Conservation (phyloP, 2,113 vertebrate species). For the Scomber colias region DNA sequence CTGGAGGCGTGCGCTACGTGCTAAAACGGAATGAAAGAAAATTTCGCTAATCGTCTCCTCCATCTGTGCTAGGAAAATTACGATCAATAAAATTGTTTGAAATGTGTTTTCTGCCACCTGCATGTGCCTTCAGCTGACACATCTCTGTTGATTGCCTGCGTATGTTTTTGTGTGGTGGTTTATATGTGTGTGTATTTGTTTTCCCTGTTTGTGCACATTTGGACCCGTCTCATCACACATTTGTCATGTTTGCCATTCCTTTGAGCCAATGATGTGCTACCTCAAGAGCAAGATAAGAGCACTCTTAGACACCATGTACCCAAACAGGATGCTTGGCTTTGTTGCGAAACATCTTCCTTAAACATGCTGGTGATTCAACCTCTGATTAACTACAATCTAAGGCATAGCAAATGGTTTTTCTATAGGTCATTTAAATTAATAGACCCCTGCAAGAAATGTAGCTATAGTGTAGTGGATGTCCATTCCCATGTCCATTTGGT, state of each 20-base stretch:
- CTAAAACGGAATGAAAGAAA: neutral
- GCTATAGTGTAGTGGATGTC: no score
- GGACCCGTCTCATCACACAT: neutral
- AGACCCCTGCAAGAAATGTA: no score
- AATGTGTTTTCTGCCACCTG: neutral
- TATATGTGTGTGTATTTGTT: neutral
- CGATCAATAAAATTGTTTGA: neutral
- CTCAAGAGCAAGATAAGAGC: neutral
- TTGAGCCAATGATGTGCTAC: neutral
- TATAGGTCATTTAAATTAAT: no score
- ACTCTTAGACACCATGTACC: slow-evolving; percentile 1
- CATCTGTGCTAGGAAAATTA: neutral
- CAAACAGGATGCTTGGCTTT: neutral
- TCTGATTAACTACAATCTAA: neutral
- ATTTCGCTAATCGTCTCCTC: neutral
- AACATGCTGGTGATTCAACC: neutral
- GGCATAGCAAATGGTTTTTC: no score
- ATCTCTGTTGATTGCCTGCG: no score
- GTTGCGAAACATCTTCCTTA: neutral
- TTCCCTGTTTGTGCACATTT: neutral
- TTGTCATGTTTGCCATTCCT: slow-evolving; percentile 23
- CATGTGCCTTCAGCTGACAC: neutral
- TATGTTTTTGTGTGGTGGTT: no score
- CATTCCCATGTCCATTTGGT: no score
- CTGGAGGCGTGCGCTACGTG: neutral